A percentile compares a stretch with the other conserved stretches of the same genome.
phyloP scores from a whole-genome alignment of 2,888 invertebrate species.

The Eudasyphora cyanicolor region DNA sequence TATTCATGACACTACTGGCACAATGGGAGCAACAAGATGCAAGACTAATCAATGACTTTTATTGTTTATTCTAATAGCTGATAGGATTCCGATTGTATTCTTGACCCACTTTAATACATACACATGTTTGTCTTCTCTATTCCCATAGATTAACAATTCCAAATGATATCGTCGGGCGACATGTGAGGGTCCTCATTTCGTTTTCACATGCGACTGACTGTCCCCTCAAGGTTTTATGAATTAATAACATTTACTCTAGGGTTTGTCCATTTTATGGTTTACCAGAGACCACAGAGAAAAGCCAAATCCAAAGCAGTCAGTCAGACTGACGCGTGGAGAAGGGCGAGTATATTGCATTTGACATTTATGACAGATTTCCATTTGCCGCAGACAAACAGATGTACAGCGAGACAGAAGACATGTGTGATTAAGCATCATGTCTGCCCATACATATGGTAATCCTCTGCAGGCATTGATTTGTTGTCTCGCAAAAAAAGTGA shows the following conservation, averaged over 20 bases:
- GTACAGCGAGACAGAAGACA: background rate
- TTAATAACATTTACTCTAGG: background rate
- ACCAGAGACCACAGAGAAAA: background rate
- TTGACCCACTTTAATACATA: background rate
- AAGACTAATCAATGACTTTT: no score
- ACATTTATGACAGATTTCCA: slow-evolving; percentile 18
- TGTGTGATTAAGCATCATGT: slow-evolving; percentile 7
- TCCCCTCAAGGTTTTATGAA: slow-evolving; percentile 17
- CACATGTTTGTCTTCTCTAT: background rate
- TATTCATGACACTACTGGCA: no score
- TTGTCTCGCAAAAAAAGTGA: background rate
- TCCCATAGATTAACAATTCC: background rate
- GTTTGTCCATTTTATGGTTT: background rate
- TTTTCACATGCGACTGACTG: slow-evolving; percentile 9
- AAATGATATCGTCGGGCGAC: background rate
- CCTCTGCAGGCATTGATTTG: slow-evolving; percentile 14
- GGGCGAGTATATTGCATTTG: slow-evolving; percentile 15
- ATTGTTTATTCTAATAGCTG: no score
- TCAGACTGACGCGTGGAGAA: no score
- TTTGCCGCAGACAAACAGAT: background rate
- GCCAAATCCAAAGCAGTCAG: no score
- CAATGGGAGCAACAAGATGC: no score
- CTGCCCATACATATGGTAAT: background rate
- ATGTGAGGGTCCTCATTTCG: background rate
- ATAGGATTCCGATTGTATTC: no score